A percentile compares a stretch with the other conserved stretches of the same genome.
These are phyloP conservation scores for Listronotus bonariensis DNA, from an alignment of 1,140 invertebrate genomes.

Conservation along the genomic window DNA sequence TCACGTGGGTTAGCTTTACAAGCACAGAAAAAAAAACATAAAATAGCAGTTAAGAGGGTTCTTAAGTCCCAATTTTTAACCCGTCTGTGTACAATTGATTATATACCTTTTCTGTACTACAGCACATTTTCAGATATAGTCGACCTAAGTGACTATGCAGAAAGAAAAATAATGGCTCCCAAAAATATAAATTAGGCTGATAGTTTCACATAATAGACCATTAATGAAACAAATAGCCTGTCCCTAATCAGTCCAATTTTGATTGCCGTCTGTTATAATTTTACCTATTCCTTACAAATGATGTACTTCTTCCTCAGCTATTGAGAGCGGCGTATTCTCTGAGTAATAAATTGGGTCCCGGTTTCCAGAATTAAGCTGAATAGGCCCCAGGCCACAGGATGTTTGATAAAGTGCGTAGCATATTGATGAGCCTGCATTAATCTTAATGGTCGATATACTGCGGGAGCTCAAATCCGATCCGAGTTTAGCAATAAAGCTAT, in stretches of 20 bases:
- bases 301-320: slow-evolving; percentile 5
- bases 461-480: neutral
- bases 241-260: slow-evolving; percentile 1
- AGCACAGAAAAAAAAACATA: too few species aligned
- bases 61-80: too few species aligned
- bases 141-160: too few species aligned
- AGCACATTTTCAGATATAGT: too few species aligned
- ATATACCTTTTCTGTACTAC: too few species aligned
- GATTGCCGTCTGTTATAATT: slow-evolving; percentile 6
- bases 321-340: slow-evolving; percentile 2
- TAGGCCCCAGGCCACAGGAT: slow-evolving; percentile 9
- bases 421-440: slow-evolving; percentile 13
- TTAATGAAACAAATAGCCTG: neutral
- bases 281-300: slow-evolving; percentile 5
- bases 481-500: neutral
- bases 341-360: slow-evolving; percentile 2
- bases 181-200: too few species aligned
- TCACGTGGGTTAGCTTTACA: too few species aligned
- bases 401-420: slow-evolving; percentile 13
- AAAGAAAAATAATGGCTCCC: too few species aligned
- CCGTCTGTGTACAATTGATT: too few species aligned
- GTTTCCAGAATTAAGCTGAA: slow-evolving; percentile 4
- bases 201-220: too few species aligned
- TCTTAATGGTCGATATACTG: slow-evolving; percentile 12
- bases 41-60: too few species aligned